Evolutionary conservation across 2,113 vertebrate species (phyloP).

Genomic region (Pholis gunnellus): DNA sequence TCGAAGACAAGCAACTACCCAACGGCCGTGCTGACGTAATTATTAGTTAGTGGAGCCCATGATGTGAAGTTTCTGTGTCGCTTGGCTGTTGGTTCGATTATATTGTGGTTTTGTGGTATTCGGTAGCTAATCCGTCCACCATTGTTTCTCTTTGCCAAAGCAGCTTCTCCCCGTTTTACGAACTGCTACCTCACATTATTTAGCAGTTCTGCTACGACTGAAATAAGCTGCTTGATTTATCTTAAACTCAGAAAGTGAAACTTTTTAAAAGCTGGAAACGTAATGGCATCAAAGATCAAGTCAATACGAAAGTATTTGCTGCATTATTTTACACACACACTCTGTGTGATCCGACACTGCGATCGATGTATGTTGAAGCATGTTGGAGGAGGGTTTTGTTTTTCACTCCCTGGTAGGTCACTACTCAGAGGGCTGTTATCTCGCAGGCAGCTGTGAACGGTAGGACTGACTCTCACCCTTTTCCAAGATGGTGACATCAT

Average conservation of each 20-base stretch:
- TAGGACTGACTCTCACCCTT: conserved; percentile 55
- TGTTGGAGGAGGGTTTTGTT: neutral
- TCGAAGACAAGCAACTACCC: neutral
- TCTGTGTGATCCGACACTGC: conserved; percentile 14
- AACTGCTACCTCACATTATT: neutral
- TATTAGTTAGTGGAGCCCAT: conserved; percentile 15
- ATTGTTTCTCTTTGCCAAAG: neutral
- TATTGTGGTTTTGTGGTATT: conserved; percentile 5
- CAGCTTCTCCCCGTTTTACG: neutral
- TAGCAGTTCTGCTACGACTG: neutral
- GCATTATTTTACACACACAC: conserved; percentile 7
- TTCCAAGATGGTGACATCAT: conserved; percentile 62
- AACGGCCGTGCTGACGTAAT: neutral
- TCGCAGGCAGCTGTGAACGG: conserved; percentile 73
- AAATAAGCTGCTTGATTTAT: neutral
- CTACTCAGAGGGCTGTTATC: conserved; percentile 56
- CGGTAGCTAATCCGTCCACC: neutral
- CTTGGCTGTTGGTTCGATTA: neutral
- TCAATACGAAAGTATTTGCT: neutral
- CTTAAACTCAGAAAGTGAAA: neutral
- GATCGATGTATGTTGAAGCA: neutral
- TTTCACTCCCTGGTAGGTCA: conserved; percentile 33
- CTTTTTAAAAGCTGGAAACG: neutral
- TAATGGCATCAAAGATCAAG: neutral
- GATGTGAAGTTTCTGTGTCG: neutral